These are phyloP conservation scores for Hirtodrosophila cameraria DNA, from an alignment of 2,888 invertebrate species.

Conservation along the genomic window DNA sequence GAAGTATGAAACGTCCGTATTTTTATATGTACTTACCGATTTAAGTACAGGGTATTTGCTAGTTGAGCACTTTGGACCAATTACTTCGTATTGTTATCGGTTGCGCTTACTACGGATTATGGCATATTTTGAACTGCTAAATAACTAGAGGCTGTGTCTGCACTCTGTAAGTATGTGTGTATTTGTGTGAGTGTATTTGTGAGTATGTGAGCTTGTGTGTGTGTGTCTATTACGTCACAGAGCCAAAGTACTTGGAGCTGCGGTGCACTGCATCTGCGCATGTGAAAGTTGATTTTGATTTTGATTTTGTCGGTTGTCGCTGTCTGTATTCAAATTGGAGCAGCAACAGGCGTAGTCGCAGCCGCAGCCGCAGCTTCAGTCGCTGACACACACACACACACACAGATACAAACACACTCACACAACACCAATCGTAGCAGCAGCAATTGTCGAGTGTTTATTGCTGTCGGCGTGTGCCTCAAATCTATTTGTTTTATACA, in stretches of 20 bases:
- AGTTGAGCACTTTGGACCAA: no score
- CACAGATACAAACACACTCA: neutral
- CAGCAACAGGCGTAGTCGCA: conserved; percentile 17
- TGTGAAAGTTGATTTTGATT: conserved; percentile 73
- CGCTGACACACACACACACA: conserved; percentile 8
- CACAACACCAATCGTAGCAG: neutral
- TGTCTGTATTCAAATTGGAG: conserved; percentile 56
- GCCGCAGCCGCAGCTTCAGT: neutral
- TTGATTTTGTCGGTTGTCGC: conserved; percentile 25
- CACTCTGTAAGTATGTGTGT: conserved; percentile 13
- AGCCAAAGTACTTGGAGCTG: conserved; percentile 55
- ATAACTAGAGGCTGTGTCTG: conserved; percentile 52
- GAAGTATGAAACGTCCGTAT: no score
- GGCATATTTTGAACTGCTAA: conserved; percentile 47
- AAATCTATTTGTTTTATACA: conserved; percentile 38
- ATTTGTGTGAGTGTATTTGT: conserved; percentile 7
- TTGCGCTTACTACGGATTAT: conserved; percentile 66
- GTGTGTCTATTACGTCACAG: conserved; percentile 53
- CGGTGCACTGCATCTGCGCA: conserved; percentile 69
- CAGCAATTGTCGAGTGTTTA: conserved; percentile 9
- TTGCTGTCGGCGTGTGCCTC: conserved; percentile 41
- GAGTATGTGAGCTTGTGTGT: conserved; percentile 29
- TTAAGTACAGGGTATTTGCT: no score
- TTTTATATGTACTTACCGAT: no score
- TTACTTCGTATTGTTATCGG: conserved; percentile 29